Evolutionary conservation across 1,140 invertebrate species (phyloP), one percentile per base, ranked within the genome.

Genomic region (Aphaenogaster rudis): DNA sequence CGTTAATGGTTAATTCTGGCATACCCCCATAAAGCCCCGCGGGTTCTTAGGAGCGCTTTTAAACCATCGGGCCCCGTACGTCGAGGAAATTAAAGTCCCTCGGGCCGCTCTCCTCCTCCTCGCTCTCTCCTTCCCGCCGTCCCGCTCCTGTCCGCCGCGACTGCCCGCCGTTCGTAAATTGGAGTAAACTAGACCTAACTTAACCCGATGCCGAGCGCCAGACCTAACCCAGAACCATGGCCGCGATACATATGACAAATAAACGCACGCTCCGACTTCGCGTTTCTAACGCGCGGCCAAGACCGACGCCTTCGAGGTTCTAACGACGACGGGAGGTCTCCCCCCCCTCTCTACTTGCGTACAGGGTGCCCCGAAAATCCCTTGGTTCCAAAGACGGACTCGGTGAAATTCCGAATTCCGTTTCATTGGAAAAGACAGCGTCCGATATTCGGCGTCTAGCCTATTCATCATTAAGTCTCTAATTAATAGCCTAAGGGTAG

Each of bases 1-100:
- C 86, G 88, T 93, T 93, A 93, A 93, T 93, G 90, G 92, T 92
- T 93, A 93, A 93, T 93, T 93, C 92, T 80, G 88, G 86, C 89
- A 82, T 86, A 85, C 76, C 88, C 80, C 87, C 78, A 88, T 93
- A 92, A 92, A 92, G 87, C 54, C 84, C 78, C 72, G 57, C 71
- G 82, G 78, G 80, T 67, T 63, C 86, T 79, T 67, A 85, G 66
- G 57, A 89, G 76, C 57, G 59, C 85, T 74, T 88, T 86, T 86
- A 71, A 61, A 86, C 15, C 59, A 89, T 86, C 82, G 42, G 76
- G 69, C 76, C 69, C 87, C 36, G 36, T 39, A 57, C 76, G 54
- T 57, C 64, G 48, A 50, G 59, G 74, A 77, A 88, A 86, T 89
- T 88, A 79, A 88, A 88, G 72, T 88, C 79, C 74, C 86, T 89